These are phyloP conservation scores for Ifrita kowaldi DNA, from an alignment of 2,113 vertebrate genomes.

Conservation along the genomic window DNA sequence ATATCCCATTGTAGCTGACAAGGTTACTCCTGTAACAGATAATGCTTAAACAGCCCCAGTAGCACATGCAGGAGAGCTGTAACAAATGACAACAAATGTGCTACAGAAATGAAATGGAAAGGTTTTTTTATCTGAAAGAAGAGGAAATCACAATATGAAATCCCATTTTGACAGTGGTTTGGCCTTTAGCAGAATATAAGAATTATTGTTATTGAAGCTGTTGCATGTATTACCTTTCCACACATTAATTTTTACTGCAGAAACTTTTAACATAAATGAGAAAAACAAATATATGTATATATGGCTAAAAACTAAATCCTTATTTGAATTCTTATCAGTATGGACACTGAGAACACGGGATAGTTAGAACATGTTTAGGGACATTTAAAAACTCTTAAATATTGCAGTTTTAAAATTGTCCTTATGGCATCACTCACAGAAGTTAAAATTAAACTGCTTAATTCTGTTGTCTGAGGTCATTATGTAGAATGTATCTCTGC, in stretches of 20 bases:
- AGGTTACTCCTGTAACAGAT: conserved; percentile 8
- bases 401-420: background rate
- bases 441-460: background rate
- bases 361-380: background rate
- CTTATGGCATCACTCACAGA: background rate
- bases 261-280: background rate
- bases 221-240: background rate
- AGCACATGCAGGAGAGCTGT: background rate
- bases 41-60: background rate
- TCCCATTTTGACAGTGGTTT: conserved; percentile 5
- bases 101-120: background rate
- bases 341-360: background rate
- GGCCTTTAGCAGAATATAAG: background rate
- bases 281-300: background rate
- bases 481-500: background rate
- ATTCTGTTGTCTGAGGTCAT: background rate
- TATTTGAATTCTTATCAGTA: background rate
- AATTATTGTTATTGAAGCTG: background rate
- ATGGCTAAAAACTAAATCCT: background rate
- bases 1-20: background rate
- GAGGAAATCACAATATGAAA: background rate
- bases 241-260: background rate
- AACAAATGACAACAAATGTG: background rate
- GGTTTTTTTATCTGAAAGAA: background rate
- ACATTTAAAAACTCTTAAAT: background rate